A percentile compares a stretch with the other conserved stretches of the same genome.
phyloP scores from a whole-genome alignment of 1,140 invertebrate species.

The Drosophila pruinosa region DNA sequence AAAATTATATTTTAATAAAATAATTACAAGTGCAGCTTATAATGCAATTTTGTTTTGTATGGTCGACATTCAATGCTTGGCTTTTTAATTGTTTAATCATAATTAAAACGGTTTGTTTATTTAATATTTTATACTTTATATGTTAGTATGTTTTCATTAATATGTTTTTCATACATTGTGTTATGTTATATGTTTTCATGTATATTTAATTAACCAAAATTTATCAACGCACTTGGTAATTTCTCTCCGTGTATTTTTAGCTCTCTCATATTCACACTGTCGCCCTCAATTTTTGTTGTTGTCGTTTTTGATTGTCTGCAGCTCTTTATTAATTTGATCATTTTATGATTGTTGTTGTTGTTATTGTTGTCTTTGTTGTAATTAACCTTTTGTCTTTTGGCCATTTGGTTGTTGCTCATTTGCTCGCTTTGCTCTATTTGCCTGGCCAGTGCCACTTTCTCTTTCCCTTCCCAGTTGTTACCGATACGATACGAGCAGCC shows the following conservation, averaged over 20 bases:
- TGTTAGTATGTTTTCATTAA: too few species aligned
- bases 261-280: not conserved
- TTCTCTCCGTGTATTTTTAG: slow-evolving; percentile 1
- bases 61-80: too few species aligned
- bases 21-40: too few species aligned
- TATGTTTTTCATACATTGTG: too few species aligned
- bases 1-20: too few species aligned
- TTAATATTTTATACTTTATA: too few species aligned
- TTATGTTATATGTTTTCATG: too few species aligned
- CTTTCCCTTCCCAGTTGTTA: not conserved
- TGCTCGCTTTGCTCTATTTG: slow-evolving; percentile 30
- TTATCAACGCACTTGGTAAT: not conserved
- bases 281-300: slow-evolving; percentile 31
- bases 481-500: too few species aligned
- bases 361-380: slow-evolving; percentile 60
- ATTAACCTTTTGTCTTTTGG: slow-evolving; percentile 76
- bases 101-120: too few species aligned
- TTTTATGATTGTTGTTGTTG: slow-evolving; percentile 69
- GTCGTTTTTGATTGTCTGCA: slow-evolving; percentile 58
- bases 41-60: too few species aligned
- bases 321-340: slow-evolving; percentile 79
- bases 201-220: too few species aligned
- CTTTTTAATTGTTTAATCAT: too few species aligned
- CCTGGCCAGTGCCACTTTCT: slow-evolving; percentile 32
- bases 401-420: slow-evolving; percentile 42